Evolutionary conservation across 2,888 invertebrate genomes (phyloP).

Genomic region (Rhagium mordax): DNA sequence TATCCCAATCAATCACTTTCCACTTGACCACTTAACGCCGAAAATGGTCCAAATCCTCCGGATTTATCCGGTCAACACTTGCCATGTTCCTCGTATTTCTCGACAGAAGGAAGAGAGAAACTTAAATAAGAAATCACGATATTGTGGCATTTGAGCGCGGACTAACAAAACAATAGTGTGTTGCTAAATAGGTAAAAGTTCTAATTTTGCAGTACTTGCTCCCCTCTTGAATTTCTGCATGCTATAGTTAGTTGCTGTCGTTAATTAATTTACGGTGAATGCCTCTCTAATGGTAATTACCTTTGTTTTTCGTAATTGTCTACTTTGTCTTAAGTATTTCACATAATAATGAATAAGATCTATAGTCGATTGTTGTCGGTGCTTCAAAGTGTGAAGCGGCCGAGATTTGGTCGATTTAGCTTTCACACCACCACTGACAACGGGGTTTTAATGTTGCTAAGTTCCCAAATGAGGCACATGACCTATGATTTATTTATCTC

Average conservation of each 20-base stretch:
- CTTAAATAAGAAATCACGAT: background rate
- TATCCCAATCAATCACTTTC: conserved; percentile 29
- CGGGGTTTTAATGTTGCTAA: too few species aligned
- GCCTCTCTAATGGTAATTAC: background rate
- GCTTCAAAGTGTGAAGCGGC: too few species aligned
- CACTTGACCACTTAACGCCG: conserved; percentile 26
- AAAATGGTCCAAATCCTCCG: conserved; percentile 8
- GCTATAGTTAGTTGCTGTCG: background rate
- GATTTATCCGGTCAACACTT: conserved; percentile 16
- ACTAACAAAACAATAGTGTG: conserved; percentile 3
- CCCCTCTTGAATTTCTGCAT: background rate
- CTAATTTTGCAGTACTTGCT: background rate
- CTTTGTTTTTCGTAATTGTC: background rate
- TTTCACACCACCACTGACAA: too few species aligned
- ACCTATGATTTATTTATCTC: too few species aligned
- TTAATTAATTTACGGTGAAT: background rate
- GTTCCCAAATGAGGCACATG: too few species aligned
- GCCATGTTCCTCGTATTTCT: background rate
- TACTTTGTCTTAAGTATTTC: background rate
- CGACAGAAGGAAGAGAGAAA: background rate
- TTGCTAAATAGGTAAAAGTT: conserved; percentile 12
- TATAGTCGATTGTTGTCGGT: background rate
- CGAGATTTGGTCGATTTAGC: too few species aligned
- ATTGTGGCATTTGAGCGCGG: conserved; percentile 4
- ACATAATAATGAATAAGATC: background rate